Evolutionary conservation across 1,140 invertebrate genomes (phyloP), one percentile per base, ranked within the genome.

Genomic region (Hestina assimilis): DNA sequence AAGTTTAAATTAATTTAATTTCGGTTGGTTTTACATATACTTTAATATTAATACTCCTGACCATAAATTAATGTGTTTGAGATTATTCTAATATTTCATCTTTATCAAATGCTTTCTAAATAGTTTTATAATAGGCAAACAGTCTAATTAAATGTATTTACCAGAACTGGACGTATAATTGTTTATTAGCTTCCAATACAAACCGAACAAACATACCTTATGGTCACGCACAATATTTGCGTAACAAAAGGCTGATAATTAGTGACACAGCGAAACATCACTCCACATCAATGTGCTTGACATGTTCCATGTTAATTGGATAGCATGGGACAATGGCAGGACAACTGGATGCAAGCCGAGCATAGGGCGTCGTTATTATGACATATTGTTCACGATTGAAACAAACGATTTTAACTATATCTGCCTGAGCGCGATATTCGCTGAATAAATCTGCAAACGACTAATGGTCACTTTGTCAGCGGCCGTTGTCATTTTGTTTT

Each of bases 291-390:
- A 77, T 74, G 66, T 77, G 77, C 72, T 72, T 79, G 75, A 83
- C 79, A 76, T 84, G 83, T 82, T 76, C 69, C 75, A 75, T 82
- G 78, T 79, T 84, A 84, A 87, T 87, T 87, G 81, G 78, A 85
- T 81, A 71, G 69, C 66, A 47, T 59, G 55, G 76, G 64, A 84
- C 75, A 83, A 83, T 81, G 62, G 66, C 68, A 58, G 67, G 61
- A 69, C 72, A 66, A 72, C 66, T 63, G 66, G 33, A 67, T 69
- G 73, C 66, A 60, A 59, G 54, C 63, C 56, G 66, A 59, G 48
- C 57, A 71, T 63, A 67, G 61, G 63, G 64, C 60, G 66, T 66
- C 60, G 69, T 75, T 79, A 83, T 85, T 82, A 82, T 77, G 79
- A 79, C 75, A 75, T 79, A 85, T 83, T 83, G 82, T 85, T 80